Evolutionary conservation across 2,888 invertebrate species (phyloP), one percentile per base, ranked within the genome.

Genomic region (Didymodactylos carnosus): DNA sequence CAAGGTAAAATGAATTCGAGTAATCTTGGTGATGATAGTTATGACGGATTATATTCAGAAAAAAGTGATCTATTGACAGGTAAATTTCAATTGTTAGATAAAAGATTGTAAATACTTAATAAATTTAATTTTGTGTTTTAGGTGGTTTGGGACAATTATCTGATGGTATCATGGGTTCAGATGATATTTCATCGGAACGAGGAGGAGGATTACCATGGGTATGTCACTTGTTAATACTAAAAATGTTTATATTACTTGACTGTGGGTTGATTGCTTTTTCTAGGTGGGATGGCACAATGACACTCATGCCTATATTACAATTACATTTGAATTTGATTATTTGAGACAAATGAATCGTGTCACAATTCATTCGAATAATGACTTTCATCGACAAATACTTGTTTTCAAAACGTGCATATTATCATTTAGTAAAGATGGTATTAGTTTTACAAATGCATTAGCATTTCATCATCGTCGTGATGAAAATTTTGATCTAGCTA

Each of bases 61-160:
- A n/a, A n/a, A n/a, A n/a, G n/a, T n/a, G n/a, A n/a, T n/a, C n/a
- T n/a, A n/a, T n/a, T n/a, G n/a, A n/a, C n/a, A n/a, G n/a, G n/a
- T n/a, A n/a, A n/a, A n/a, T n/a, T n/a, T n/a, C n/a, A n/a, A n/a
- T n/a, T n/a, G n/a, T n/a, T n/a, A n/a, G n/a, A n/a, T n/a, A n/a
- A n/a, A n/a, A n/a, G n/a, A n/a, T n/a, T n/a, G n/a, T n/a, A n/a
- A n/a, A n/a, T n/a, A n/a, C n/a, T n/a, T n/a, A n/a, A n/a, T n/a
- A n/a, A n/a, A n/a, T n/a, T n/a, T n/a, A n/a, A n/a, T n/a, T n/a
- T n/a, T n/a, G n/a, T n/a, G n/a, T n/a, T n/a, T n/a, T n/a, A n/a
- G n/a, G n/a, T 19, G 91, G 91, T 0, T 84, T 91, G 51, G 91
- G 91, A 0, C 89, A 90, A 80, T 85, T 92, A 77, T 39, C 62